Conservation (phyloP, 1,140 invertebrate genomes). For the Nasonia giraulti region DNA sequence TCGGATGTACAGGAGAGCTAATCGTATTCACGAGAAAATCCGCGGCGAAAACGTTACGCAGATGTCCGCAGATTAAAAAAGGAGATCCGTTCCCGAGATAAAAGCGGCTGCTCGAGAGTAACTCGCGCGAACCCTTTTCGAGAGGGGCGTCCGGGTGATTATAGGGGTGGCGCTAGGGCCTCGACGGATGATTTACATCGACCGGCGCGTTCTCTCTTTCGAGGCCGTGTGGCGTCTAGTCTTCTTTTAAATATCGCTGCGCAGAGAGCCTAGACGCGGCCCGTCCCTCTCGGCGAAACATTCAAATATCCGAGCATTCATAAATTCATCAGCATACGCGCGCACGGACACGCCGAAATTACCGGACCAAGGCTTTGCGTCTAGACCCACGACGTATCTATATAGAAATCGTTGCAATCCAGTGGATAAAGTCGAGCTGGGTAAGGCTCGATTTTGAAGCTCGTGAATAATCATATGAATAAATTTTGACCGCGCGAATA, state of each 20-base stretch:
- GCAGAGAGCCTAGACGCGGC: conserved; percentile 59
- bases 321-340: conserved; percentile 67
- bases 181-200: conserved; percentile 67
- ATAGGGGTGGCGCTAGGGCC: conserved; percentile 68
- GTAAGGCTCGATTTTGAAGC: neutral
- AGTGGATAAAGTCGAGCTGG: neutral
- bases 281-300: conserved; percentile 66
- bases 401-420: neutral
- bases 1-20: neutral
- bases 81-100: conserved; percentile 35
- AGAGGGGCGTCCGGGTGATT: conserved; percentile 60
- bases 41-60: neutral
- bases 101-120: neutral
- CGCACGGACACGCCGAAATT: conserved; percentile 57
- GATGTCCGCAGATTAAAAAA: conserved; percentile 6
- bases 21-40: neutral
- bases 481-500: conserved; percentile 10
- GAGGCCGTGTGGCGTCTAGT: conserved; percentile 57
- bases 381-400: too few species aligned
- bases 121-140: conserved; percentile 7
- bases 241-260: conserved; percentile 61
- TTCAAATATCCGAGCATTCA: conserved; percentile 68
- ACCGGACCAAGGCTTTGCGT: conserved; percentile 41
- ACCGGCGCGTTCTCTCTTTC: conserved; percentile 25
- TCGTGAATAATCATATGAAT: too few species aligned